A percentile compares a stretch with the other conserved stretches of the same genome.
Evolutionary conservation across 2,113 vertebrate genomes (phyloP).

Genomic region (Solea solea): DNA sequence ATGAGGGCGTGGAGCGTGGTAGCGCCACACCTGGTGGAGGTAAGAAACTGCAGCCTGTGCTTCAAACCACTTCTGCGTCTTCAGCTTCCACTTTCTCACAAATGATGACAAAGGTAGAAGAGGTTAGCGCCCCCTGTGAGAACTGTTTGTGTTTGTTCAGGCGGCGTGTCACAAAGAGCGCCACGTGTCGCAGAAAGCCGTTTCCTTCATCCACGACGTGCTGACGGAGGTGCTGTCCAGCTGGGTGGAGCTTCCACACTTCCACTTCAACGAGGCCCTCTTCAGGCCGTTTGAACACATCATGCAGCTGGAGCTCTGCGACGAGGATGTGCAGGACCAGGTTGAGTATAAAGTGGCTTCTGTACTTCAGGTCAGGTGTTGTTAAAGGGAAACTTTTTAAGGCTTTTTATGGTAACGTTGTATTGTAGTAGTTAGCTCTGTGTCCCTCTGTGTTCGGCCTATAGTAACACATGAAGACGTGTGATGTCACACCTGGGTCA

Average conservation of each 20-base stretch:
- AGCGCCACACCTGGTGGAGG: slow-evolving; percentile 97
- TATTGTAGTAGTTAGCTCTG: too few species aligned
- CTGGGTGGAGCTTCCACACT: slow-evolving; percentile 93
- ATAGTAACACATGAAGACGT: neutral
- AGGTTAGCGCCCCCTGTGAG: too few species aligned
- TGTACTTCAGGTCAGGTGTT: too few species aligned
- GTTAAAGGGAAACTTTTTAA: too few species aligned
- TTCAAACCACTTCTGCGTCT: neutral
- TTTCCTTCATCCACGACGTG: slow-evolving; percentile 97
- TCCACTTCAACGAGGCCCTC: slow-evolving; percentile 94
- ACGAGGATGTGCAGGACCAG: slow-evolving; percentile 98
- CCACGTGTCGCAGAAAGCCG: slow-evolving; percentile 95
- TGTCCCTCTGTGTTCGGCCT: neutral
- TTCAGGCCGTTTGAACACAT: slow-evolving; percentile 97
- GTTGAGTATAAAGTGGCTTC: slow-evolving; percentile 50
- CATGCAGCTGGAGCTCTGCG: slow-evolving; percentile 97
- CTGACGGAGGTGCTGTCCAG: slow-evolving; percentile 92
- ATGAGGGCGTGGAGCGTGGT: slow-evolving; percentile 97
- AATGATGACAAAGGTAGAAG: too few species aligned
- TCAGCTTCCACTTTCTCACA: too few species aligned
- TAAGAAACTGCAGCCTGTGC: slow-evolving; percentile 50
- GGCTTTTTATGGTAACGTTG: too few species aligned
- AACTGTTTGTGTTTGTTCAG: slow-evolving; percentile 60
- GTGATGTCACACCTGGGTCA: neutral
- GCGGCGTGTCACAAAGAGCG: slow-evolving; percentile 97